These are phyloP conservation scores for Scaptodrosophila lebanonensis DNA, from an alignment of 1,140 invertebrate species.

Conservation along the genomic window DNA sequence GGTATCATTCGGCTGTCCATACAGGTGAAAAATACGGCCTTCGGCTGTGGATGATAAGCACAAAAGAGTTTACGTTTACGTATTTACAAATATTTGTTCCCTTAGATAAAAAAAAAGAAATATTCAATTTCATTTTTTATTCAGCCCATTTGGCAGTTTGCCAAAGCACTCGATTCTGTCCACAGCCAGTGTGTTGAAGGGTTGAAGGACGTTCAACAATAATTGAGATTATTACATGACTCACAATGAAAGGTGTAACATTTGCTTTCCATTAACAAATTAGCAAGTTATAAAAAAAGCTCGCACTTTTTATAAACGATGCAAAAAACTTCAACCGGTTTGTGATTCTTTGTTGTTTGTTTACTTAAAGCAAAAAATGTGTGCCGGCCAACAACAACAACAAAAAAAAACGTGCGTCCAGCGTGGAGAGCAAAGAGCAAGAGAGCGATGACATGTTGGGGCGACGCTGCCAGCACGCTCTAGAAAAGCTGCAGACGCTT, in stretches of 20 bases:
- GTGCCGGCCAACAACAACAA: no score
- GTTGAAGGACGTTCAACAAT: conserved; percentile 39
- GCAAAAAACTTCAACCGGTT: conserved; percentile 39
- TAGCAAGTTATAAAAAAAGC: conserved; percentile 22
- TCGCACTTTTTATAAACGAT: conserved; percentile 26
- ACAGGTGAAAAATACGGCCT: conserved; percentile 97
- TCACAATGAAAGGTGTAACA: background rate
- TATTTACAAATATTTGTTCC: conserved; percentile 31
- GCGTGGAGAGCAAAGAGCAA: background rate
- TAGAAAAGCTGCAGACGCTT: no score
- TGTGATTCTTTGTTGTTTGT: conserved; percentile 48
- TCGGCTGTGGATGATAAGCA: conserved; percentile 89
- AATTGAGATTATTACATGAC: background rate
- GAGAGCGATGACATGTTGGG: no score
- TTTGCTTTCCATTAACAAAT: conserved; percentile 8
- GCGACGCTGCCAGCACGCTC: no score
- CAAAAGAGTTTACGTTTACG: conserved; percentile 35
- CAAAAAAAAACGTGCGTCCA: no score
- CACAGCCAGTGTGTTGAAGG: conserved; percentile 32
- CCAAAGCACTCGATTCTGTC: no score
- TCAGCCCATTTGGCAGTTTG: conserved; percentile 40
- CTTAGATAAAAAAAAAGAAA: conserved; percentile 23
- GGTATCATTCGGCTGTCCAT: conserved; percentile 98
- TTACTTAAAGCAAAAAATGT: conserved; percentile 49
- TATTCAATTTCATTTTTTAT: conserved; percentile 16